Evolutionary conservation across 2,797 vertebrate species (phyloP), one percentile per base, ranked within the genome.

Genomic region (Apodemus agrarius): DNA sequence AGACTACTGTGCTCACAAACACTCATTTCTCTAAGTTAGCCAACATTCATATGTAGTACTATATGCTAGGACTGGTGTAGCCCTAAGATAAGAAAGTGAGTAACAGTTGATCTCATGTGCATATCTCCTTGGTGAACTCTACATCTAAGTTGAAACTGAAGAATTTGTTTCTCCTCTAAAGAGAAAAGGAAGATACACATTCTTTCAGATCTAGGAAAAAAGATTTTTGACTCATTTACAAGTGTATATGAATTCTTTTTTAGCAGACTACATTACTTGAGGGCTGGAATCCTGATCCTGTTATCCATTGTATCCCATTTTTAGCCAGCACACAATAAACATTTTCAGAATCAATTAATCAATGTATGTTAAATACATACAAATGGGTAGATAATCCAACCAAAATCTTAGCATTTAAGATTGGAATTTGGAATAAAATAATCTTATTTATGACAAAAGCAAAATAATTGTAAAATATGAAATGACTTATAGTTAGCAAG

Each of bases 381-480:
- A 75, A 92, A 90, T 8, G 29, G 4, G 34, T 31, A 3, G 2
- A 65, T 31, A 59, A 76, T 21, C 34, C 24, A 91, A 84, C 31
- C 3, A 78, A 93, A 92, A 69, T 9, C 0, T 85, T 4, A 69
- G 31, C 34, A 85, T 90, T 72, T 92, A 74, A 3, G 81, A 93
- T 83, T 69, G 57, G 81, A 91, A 89, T 76, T 75, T 46, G 52
- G 83, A 86, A 49, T 67, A n/a, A 63, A 43, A 94, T 52, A 90
- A n/a, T 76, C 26, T 26, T 94, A 46, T 29, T 52, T 61, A 94
- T 40, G 8, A 26, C 72, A 67, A 94, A 72, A 95, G 31, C 29
- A 95, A 95, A 94, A 52, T 21, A 80, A 90, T 43, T 96, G 85
- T 82, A 59, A 76, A 76, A 82, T 46, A n/a, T 40, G 83, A 89